Evolutionary conservation across 2,797 vertebrate species (phyloP), one percentile per base, ranked within the genome.

Genomic region (Platalea minor): DNA sequence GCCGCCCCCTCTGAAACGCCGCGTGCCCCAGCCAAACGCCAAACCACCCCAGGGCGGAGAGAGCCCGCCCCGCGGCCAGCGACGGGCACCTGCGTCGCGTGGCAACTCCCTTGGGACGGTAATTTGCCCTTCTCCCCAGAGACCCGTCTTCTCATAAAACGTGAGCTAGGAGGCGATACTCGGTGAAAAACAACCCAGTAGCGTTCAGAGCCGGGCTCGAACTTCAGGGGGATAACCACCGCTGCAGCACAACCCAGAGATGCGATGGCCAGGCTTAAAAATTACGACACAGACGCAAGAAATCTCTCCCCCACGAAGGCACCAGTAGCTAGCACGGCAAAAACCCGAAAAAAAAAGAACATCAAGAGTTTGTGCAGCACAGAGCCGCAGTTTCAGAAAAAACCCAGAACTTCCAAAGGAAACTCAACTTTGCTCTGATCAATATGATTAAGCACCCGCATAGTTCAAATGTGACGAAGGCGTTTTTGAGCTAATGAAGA

Each of bases 401-500:
- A 78, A 10, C 69, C 48, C 57, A 39, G 79, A 88, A 93, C 90
- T 88, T 91, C 60, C 53, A 83, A 56, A 69, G 78, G 83, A 75
- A 96, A 81, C 68, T 73, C 93, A 96, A 65, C 92, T 80, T 77
- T 90, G 87, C 90, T 93, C 91, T 93, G 96, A 94, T 97, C 97
- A 88, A 73, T 80, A 59, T 72, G 96, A 97, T 94, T 93, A 97
- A 97, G 96, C 97, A 89, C 95, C 96, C 81, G 94, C 77, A 76
- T 31, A 74, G 96, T 93, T 96, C 97, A 97, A 93, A 95, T 95
- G 95, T 90, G 97, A 98, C 96, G 97, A 97, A 97, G 94, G 91
- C 20, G 68, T 74, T 95, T 95, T 61, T 48, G 77, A 93, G 96
- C 93, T 97, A 96, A 98, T 94, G 97, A 97, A 96, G 97, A 98